Evolutionary conservation across 2,113 vertebrate genomes (phyloP).

Genomic region (Corythoichthys haematopterus): DNA sequence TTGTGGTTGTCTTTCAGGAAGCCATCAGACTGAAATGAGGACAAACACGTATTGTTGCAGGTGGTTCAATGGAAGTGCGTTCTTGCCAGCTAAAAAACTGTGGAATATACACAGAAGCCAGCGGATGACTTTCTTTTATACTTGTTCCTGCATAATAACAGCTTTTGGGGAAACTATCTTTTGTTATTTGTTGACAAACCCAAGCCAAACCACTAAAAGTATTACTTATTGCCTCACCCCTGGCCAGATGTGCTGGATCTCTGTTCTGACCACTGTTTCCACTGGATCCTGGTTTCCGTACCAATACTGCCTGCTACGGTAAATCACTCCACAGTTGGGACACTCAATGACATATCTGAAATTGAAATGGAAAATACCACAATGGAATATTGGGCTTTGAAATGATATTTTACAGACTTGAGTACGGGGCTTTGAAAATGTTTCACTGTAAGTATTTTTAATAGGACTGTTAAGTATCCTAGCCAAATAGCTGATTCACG

Average conservation of each 20-base stretch:
- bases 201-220: too few relatives aligned
- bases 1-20: conserved; percentile 99
- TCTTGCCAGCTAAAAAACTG: background rate
- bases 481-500: background rate
- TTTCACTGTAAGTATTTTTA: too few relatives aligned
- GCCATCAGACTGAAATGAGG: conserved; percentile 78
- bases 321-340: conserved; percentile 92
- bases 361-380: background rate
- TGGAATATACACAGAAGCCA: too few relatives aligned
- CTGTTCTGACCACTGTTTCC: conserved; percentile 94
- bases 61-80: background rate
- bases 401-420: background rate
- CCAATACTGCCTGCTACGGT: conserved; percentile 97
- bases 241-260: conserved; percentile 97
- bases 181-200: too few relatives aligned
- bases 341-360: conserved; percentile 95
- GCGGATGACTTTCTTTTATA: background rate
- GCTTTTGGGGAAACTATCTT: too few relatives aligned
- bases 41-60: background rate
- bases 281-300: conserved; percentile 99
- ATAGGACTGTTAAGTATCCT: background rate
- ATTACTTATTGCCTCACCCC: conserved; percentile 75
- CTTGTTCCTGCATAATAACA: too few relatives aligned
- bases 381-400: background rate
- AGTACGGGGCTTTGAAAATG: too few relatives aligned